Conservation (phyloP, 1,140 invertebrate species). For the Lepidotrigona ventralis region DNA sequence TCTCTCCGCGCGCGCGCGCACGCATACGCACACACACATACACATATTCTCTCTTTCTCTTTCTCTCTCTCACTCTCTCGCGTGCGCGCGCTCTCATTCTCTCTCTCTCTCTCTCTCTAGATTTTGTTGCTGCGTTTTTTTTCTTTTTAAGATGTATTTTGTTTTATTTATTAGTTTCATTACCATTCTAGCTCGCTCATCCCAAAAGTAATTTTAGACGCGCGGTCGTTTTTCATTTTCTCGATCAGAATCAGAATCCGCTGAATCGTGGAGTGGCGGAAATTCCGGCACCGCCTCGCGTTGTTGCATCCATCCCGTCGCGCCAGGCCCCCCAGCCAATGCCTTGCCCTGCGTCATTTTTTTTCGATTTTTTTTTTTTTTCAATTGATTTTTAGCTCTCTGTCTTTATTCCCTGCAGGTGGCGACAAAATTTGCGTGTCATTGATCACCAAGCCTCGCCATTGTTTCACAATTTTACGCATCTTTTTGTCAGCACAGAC, state of each 20-base stretch:
- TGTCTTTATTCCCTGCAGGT: conserved; percentile 73
- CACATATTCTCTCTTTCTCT: conserved; percentile 8
- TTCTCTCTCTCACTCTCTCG: neutral
- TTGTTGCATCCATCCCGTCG: conserved; percentile 76
- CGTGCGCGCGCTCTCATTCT: neutral
- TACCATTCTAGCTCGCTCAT: conserved; percentile 24
- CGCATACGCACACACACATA: neutral
- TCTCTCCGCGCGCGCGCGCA: neutral
- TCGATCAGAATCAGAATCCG: conserved; percentile 79
- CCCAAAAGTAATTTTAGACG: conserved; percentile 69
- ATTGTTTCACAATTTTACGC: conserved; percentile 33
- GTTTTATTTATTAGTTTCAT: conserved; percentile 17
- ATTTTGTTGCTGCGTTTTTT: conserved; percentile 23
- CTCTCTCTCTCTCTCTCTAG: conserved; percentile 32
- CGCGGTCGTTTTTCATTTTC: conserved; percentile 78
- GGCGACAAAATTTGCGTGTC: conserved; percentile 71
- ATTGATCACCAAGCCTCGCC: conserved; percentile 62
- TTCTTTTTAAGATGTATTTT: neutral
- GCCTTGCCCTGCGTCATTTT: conserved; percentile 79
- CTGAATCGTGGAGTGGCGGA: conserved; percentile 78
- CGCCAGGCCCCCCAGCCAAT: conserved; percentile 75
- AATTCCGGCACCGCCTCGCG: conserved; percentile 77
- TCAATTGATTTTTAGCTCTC: conserved; percentile 74
- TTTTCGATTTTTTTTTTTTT: conserved; percentile 59
- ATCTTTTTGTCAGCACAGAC: conserved; percentile 9